Evolutionary conservation across 2,113 vertebrate genomes (phyloP).

Genomic region (Burhinus oedicnemus): DNA sequence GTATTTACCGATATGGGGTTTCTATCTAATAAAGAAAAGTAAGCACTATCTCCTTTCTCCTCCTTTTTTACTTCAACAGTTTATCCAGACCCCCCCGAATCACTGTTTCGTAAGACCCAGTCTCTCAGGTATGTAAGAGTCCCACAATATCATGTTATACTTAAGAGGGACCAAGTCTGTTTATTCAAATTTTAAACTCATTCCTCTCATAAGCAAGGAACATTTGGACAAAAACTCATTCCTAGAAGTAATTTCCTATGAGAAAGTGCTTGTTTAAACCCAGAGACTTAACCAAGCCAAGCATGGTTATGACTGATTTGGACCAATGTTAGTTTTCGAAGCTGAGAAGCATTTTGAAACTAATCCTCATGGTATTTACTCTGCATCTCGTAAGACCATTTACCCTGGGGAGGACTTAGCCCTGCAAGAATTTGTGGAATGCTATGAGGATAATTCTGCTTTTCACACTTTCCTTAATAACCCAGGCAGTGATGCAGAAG

Average conservation of each 20-base stretch:
- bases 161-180: background rate
- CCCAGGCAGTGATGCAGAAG: background rate
- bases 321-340: background rate
- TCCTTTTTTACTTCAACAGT: accelerated
- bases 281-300: background rate
- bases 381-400: background rate
- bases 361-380: background rate
- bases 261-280: background rate
- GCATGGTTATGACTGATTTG: background rate
- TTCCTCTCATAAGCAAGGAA: background rate
- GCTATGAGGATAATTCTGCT: background rate
- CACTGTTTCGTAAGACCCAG: accelerated
- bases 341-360: background rate
- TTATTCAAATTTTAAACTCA: background rate
- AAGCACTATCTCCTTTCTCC: background rate
- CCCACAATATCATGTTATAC: accelerated
- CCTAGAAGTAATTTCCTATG: background rate
- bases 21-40: background rate
- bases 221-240: background rate
- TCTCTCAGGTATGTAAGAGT: accelerated
- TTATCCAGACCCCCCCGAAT: accelerated
- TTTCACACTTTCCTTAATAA: background rate
- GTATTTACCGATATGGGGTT: background rate
- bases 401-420: constrained; percentile 19
- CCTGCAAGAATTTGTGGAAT: background rate